Evolutionary conservation across 2,113 vertebrate genomes (phyloP).

Genomic region (Calypte anna): DNA sequence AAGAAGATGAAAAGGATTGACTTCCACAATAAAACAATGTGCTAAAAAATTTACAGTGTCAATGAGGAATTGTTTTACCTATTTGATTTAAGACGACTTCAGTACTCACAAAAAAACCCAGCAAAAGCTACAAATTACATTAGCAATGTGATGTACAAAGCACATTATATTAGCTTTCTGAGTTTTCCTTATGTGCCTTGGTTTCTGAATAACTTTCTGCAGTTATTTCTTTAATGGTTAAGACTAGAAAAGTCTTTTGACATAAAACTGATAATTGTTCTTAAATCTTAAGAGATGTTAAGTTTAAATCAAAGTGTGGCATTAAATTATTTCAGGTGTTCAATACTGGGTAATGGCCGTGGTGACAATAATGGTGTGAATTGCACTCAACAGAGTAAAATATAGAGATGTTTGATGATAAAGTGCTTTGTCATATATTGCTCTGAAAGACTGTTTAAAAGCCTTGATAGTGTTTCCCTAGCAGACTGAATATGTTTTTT

Average conservation of each 20-base stretch:
- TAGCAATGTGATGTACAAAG: background rate
- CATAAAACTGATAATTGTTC: background rate
- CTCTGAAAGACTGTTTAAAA: background rate
- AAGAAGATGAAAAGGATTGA: background rate
- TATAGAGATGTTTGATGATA: background rate
- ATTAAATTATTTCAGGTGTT: background rate
- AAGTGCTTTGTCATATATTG: background rate
- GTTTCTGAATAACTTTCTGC: background rate
- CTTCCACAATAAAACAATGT: background rate
- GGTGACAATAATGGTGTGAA: background rate
- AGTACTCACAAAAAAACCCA: background rate
- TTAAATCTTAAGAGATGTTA: background rate
- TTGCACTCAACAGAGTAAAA: background rate
- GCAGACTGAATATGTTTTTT: background rate
- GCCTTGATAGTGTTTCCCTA: background rate
- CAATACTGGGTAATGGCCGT: background rate
- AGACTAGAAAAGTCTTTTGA: background rate
- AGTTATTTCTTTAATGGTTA: background rate
- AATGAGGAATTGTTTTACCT: background rate
- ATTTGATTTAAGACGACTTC: background rate
- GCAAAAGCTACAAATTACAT: background rate
- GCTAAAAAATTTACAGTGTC: background rate
- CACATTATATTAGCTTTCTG: background rate
- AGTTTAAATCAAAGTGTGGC: background rate
- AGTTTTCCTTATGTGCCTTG: background rate